Evolutionary conservation across 2,797 vertebrate genomes (phyloP).

Genomic region (Galago senegalensis): DNA sequence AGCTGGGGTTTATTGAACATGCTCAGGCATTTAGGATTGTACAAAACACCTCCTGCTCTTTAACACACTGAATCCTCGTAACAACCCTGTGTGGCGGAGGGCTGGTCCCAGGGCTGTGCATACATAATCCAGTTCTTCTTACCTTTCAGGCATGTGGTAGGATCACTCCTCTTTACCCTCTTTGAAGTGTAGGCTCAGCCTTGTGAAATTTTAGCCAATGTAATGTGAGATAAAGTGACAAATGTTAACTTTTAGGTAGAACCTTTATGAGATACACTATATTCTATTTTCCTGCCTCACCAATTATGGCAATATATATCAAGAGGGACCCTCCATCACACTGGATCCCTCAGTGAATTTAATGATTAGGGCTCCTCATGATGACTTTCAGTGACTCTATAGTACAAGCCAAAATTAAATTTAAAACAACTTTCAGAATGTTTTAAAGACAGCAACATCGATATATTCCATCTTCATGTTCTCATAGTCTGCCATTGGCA

Average conservation of each 20-base stretch:
- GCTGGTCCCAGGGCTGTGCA: background rate
- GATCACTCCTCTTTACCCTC: background rate
- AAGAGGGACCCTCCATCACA: background rate
- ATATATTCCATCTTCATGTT: background rate
- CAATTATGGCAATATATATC: slow-evolving; percentile 16
- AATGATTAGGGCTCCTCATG: background rate
- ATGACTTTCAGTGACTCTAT: background rate
- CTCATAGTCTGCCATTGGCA: background rate
- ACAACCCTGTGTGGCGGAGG: background rate
- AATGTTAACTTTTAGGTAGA: background rate
- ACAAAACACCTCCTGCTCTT: background rate
- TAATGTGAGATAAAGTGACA: slow-evolving; percentile 16
- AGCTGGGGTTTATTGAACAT: background rate
- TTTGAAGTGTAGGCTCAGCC: slow-evolving; percentile 9
- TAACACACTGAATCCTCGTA: background rate
- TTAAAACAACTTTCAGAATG: background rate
- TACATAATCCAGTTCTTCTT: slow-evolving; percentile 37
- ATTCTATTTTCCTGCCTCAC: background rate
- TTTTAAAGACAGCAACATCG: background rate
- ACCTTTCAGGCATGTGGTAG: slow-evolving; percentile 17
- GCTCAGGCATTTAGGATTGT: background rate
- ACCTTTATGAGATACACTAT: background rate
- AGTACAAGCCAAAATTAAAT: slow-evolving; percentile 18
- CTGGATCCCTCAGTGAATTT: background rate
- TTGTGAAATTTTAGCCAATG: background rate